A percentile compares a stretch with the other conserved stretches of the same genome.
These are phyloP conservation scores for Drosophila novamexicana DNA, from an alignment of 1,140 invertebrate species.

Conservation along the genomic window DNA sequence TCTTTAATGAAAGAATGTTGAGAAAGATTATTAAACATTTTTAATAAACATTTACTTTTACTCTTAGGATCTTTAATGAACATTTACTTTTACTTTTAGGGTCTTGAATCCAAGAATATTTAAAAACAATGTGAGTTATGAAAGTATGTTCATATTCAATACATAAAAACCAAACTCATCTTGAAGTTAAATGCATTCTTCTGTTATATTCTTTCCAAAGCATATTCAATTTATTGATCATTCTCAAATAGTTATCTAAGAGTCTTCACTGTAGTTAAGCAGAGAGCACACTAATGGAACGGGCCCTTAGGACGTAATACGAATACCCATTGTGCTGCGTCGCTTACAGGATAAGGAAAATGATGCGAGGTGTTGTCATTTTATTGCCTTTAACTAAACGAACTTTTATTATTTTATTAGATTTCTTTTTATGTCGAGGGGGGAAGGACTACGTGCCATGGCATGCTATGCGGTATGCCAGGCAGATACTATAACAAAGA, in stretches of 20 bases:
- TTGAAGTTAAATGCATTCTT: too few relatives aligned
- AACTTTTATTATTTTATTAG: constrained; percentile 78
- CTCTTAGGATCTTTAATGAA: too few relatives aligned
- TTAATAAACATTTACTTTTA: too few relatives aligned
- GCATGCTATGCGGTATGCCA: constrained; percentile 27
- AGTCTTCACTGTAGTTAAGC: constrained; percentile 19
- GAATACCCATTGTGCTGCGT: constrained; percentile 24
- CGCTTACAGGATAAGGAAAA: constrained; percentile 7
- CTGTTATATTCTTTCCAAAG: not conserved
- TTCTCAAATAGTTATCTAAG: not conserved
- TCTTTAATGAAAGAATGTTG: too few relatives aligned
- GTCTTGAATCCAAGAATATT: too few relatives aligned
- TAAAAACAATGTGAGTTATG: too few relatives aligned
- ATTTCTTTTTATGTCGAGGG: constrained; percentile 17
- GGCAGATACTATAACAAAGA: constrained; percentile 72
- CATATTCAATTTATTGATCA: not conserved
- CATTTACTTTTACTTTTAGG: too few relatives aligned
- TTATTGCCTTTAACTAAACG: constrained; percentile 78
- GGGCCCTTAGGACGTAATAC: constrained; percentile 8
- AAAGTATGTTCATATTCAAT: too few relatives aligned
- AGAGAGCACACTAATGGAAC: constrained; percentile 18
- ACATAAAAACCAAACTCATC: too few relatives aligned
- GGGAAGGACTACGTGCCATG: not conserved
- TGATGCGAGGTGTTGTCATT: constrained; percentile 63
- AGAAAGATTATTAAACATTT: too few relatives aligned